A percentile compares a stretch with the other conserved stretches of the same genome.
Conservation (phyloP, 2,113 vertebrate species). For the Perca flavescens region DNA sequence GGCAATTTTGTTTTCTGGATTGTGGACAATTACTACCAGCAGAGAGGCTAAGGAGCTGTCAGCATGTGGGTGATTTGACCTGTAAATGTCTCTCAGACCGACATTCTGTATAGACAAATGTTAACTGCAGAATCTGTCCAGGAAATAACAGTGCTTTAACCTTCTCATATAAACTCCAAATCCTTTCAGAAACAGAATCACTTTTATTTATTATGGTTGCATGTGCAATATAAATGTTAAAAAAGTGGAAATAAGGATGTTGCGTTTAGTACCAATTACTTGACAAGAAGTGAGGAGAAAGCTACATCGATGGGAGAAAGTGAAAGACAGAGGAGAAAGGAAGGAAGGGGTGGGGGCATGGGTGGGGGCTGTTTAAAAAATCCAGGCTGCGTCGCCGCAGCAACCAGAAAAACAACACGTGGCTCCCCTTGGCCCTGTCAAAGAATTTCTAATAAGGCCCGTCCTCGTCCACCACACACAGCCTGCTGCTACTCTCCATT, state of each 20-base stretch:
- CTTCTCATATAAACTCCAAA: not conserved
- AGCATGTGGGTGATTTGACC: not conserved
- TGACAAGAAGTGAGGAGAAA: not conserved
- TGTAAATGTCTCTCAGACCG: not conserved
- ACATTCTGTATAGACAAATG: not conserved
- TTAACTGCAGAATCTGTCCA: conserved; percentile 28
- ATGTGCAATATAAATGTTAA: not conserved
- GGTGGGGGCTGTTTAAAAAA: conserved; percentile 57
- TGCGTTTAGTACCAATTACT: not conserved
- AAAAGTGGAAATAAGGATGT: not conserved
- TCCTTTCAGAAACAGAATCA: not conserved
- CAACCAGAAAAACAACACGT: conserved; percentile 64
- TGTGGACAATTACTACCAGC: not conserved
- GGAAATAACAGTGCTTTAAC: not conserved
- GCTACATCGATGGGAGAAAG: conserved; percentile 2
- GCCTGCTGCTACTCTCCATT: conserved; percentile 27
- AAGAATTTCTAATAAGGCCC: too few species aligned
- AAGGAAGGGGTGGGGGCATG: not conserved
- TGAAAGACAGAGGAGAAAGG: not conserved
- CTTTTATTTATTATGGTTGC: not conserved
- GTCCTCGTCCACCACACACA: not conserved
- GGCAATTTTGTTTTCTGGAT: not conserved
- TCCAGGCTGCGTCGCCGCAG: conserved; percentile 32
- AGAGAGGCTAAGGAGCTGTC: not conserved
- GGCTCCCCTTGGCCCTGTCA: not conserved